Evolutionary conservation across 30 jellyfish, hydroid and myxozoan species (phyloP), one percentile per base, ranked within the genome.

Genomic region (Chironex yamaguchii): DNA sequence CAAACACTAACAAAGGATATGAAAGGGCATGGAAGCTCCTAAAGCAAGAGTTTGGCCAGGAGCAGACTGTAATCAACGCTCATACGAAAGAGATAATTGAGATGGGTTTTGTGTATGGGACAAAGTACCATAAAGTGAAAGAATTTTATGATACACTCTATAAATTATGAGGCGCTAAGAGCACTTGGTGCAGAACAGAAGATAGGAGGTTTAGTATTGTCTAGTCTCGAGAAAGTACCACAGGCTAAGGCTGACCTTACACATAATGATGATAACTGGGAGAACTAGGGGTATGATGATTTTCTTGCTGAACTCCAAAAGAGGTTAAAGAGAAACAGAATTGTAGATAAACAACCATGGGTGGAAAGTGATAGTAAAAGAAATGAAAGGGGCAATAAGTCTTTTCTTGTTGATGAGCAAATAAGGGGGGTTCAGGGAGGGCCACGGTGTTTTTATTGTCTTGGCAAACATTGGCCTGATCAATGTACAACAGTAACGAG

Each of bases 11-110:
- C 17, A 79, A 76, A 52, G 89, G 89, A 54, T 53, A 30, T 48
- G 89, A 76, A 26, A 76, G 89, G 80, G 89, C 81, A 34, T 30
- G 53, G 89, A 77, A 76, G 58, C n/a, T 76, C 25, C 81, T 76
- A 12, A 52, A 52, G 81, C 79, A 54, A 4, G 89, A 76, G 24
- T 53, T 52, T 76, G 79, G 89, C 25, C 89, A 76, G 36, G 89
- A 76, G 79, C 53, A 52, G 29, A 76, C 89, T 52, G 89, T 78
- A 0, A 30, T 78, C 36, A 70, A 79, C 22, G 89, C 89, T 29
- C 89, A 78, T 78, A 78, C 81, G 1, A 76, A 33, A 26, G 89
- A 76, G 62, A 76, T 53, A 22, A 76, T 52, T 3, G 89, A 76
- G 6, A 52, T 76, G 62, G 49, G 9, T 21, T 66, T 35, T 23